phyloP scores from a whole-genome alignment of 2,797 vertebrate species.

The Poeciliopsis infans region DNA sequence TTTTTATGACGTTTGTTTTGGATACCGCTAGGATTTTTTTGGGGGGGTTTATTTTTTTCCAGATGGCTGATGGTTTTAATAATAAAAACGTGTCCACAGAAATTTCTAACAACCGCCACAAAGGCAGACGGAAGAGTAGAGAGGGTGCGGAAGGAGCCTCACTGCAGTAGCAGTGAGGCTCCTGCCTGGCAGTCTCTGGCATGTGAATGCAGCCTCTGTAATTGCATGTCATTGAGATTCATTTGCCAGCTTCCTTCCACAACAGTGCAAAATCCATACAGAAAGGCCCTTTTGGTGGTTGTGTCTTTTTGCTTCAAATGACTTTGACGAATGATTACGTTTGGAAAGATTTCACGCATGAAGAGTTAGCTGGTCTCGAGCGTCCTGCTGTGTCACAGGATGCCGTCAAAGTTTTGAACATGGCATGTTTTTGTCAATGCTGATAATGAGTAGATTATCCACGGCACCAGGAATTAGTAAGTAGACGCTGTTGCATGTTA shows the following conservation, averaged over 20 bases:
- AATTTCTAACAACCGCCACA: slow-evolving; percentile 48
- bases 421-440: slow-evolving; percentile 16
- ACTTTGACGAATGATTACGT: slow-evolving; percentile 66
- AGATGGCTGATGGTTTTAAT: slow-evolving; percentile 15
- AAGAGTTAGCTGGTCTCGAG: slow-evolving; percentile 20
- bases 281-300: slow-evolving; percentile 58
- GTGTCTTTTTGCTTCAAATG: slow-evolving; percentile 24
- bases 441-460: background rate
- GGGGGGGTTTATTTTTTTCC: background rate
- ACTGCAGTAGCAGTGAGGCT: slow-evolving; percentile 16
- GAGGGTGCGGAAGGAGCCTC: slow-evolving; percentile 40
- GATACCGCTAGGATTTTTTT: slow-evolving; percentile 12
- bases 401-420: slow-evolving; percentile 31
- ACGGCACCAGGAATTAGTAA: background rate
- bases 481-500: slow-evolving; percentile 6
- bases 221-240: slow-evolving; percentile 72
- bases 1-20: slow-evolving; percentile 21
- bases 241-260: slow-evolving; percentile 66
- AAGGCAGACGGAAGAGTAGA: background rate
- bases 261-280: slow-evolving; percentile 63
- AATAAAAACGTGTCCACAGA: background rate
- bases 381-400: slow-evolving; percentile 15
- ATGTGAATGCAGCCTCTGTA: slow-evolving; percentile 65
- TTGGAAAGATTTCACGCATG: slow-evolving; percentile 51
- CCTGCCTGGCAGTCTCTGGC: slow-evolving; percentile 42